Evolutionary conservation across 2,113 vertebrate species (phyloP).

Genomic region (Melanerpes aurifrons): DNA sequence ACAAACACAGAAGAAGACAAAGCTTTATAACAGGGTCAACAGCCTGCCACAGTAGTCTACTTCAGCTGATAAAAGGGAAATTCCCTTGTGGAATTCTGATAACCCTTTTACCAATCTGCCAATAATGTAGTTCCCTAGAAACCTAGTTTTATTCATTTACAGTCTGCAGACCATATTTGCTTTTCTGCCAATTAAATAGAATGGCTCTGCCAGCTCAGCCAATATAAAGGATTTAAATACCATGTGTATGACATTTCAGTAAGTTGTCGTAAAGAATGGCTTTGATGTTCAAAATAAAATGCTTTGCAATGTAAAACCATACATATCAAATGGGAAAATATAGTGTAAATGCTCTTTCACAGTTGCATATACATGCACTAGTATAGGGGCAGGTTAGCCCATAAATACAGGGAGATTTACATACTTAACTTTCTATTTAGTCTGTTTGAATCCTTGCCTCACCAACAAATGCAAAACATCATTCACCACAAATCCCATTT

Average conservation of each 20-base stretch:
- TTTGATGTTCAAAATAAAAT: background rate
- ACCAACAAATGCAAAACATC: background rate
- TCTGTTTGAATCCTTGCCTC: background rate
- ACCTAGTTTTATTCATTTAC: slow-evolving; percentile 3
- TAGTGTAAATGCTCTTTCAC: background rate
- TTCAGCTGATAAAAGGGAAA: slow-evolving; percentile 16
- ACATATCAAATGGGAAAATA: background rate
- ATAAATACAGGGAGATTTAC: background rate
- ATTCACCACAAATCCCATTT: background rate
- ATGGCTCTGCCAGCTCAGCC: background rate
- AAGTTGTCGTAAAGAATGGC: background rate
- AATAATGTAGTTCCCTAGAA: slow-evolving; percentile 39
- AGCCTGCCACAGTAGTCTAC: background rate
- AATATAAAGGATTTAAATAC: background rate
- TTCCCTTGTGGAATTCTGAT: slow-evolving; percentile 50
- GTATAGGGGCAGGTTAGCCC: background rate
- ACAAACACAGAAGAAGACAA: background rate
- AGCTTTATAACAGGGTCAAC: background rate
- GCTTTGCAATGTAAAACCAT: background rate
- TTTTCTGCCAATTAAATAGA: slow-evolving; percentile 42
- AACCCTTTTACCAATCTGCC: slow-evolving; percentile 8
- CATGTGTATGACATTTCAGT: background rate
- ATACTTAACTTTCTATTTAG: background rate
- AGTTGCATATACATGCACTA: background rate
- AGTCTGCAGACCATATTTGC: slow-evolving; percentile 5